Base-by-base conservation (phyloP, 2,797 vertebrate genomes). In the Thalassophryne amazonica region DNA sequence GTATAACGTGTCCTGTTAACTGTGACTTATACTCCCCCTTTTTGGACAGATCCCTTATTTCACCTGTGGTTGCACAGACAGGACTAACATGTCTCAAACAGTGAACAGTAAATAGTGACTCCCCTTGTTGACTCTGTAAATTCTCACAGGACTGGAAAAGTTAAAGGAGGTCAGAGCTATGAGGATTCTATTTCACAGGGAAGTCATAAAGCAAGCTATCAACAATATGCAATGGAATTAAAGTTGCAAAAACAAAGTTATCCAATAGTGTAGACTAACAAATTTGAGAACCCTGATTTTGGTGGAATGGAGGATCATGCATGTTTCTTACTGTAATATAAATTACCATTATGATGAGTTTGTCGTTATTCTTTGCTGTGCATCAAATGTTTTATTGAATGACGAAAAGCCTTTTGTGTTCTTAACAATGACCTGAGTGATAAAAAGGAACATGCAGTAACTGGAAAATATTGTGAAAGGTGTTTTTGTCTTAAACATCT, bases 31-130 rank as follows among this genome's bases (percentile, higher is more conserved):
- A 12, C 18, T 31, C 42, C 13, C n/a, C 33, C 28, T 9, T 41
- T 25, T 38, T 35, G 36, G 30, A 16, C 45, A 52, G 20, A 40
- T 43, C 43, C 56, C 53, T 48, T 12, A 6, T 70, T 80, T 78
- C 60, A 68, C 61, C 47, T 71, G 27, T 64, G 60, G 76, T 76
- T 57, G 70, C 54, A 52, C 53, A 62, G 75, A 73, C 50, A 62
- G 19, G 46, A 52, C 39, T 28, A 30, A 13, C 22, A 43, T 32
- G 25, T 29, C 34, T 63, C 39, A 49, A 54, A 37, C 24, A 31
- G 24, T 12, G 33, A 13, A 49, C 64, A 54, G 60, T 56, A 69
- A 59, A 66, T 48, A 56, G n/a, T 42, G 37, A 57, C 48, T 8
- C 3, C 37, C 22, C 10, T 35, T 38, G 7, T 30, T 51, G 45